Conservation (phyloP, 2,113 vertebrate species). For the Pavo muticus region DNA sequence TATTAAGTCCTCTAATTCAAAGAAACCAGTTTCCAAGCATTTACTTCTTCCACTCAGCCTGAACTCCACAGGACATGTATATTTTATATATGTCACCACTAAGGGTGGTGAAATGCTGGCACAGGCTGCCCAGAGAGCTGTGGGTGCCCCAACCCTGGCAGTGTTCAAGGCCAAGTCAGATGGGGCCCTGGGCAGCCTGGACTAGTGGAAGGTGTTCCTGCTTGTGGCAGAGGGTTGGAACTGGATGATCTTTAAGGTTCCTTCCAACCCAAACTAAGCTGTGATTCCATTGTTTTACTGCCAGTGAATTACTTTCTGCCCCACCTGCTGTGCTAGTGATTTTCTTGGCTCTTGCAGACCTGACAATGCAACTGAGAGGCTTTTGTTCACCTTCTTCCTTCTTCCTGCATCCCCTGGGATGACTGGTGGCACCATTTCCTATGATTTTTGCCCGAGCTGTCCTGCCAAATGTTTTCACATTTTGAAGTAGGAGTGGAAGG, state of each 20-base stretch:
- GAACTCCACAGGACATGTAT: neutral
- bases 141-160: neutral
- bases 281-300: neutral
- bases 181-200: neutral
- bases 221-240: neutral
- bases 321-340: rapidly evolving
- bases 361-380: neutral
- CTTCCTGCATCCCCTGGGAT: neutral
- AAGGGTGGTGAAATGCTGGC: neutral
- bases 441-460: neutral
- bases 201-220: neutral
- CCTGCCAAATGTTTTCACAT: slow-evolving; percentile 38
- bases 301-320: neutral
- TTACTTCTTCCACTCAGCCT: neutral
- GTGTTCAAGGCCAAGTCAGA: neutral
- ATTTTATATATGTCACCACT: neutral
- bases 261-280: neutral
- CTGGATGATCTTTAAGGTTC: neutral
- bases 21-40: neutral
- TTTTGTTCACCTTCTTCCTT: neutral
- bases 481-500: neutral
- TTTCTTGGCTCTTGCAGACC: neutral
- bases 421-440: neutral
- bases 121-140: neutral
- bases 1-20: neutral